Percentiles rank a stretch among this genome's conserved stretches.
phyloP scores from a whole-genome alignment of 2,797 vertebrate genomes.

The Phoeniculus purpureus region DNA sequence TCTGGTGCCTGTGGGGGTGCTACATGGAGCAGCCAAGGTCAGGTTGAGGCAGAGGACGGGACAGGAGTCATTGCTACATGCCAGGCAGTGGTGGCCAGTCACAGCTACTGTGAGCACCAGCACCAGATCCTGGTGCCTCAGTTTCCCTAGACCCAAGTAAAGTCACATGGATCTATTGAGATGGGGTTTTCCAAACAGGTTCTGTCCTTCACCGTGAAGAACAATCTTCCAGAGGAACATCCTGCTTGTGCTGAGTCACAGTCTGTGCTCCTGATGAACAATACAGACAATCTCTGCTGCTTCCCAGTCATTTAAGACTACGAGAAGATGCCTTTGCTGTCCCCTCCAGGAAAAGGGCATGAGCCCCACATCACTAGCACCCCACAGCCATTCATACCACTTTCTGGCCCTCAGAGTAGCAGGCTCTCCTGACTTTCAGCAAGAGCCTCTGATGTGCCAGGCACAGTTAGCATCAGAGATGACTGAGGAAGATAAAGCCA shows the following conservation, averaged over 20 bases:
- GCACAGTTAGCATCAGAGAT: rapidly evolving
- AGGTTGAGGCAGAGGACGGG: background rate
- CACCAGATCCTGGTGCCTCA: rapidly evolving
- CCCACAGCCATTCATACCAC: rapidly evolving
- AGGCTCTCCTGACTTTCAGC: background rate
- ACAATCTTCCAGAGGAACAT: background rate
- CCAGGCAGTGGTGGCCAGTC: background rate
- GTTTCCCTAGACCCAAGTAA: background rate
- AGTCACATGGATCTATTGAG: background rate
- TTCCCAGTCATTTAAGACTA: background rate
- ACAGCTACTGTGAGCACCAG: background rate
- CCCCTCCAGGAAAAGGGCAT: background rate
- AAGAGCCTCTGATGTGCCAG: rapidly evolving
- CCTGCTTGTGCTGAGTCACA: background rate
- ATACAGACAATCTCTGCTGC: background rate
- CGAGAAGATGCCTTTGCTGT: background rate
- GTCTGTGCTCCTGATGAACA: background rate
- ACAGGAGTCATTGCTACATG: background rate
- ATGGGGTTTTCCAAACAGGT: background rate
- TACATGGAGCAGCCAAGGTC: background rate
- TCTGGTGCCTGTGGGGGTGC: background rate
- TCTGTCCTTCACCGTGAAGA: background rate
- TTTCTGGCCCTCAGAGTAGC: background rate
- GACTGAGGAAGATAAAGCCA: background rate
- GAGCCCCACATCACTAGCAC: background rate